Conservation (phyloP, 2,797 vertebrate genomes). For the Sebastes dallii region DNA sequence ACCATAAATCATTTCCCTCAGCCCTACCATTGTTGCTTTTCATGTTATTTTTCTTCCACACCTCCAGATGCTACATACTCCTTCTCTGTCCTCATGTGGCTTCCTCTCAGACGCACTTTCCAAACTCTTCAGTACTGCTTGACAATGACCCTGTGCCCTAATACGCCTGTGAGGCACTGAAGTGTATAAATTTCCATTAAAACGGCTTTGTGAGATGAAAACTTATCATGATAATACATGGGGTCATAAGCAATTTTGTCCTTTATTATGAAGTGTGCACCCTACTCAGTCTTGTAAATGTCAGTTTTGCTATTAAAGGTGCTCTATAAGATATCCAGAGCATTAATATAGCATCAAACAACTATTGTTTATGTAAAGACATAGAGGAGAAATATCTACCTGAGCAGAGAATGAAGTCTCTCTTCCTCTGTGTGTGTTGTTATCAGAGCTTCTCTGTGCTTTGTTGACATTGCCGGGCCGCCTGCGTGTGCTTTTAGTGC, state of each 20-base stretch:
- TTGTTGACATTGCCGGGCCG: no score
- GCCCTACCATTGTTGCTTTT: slow-evolving; percentile 32
- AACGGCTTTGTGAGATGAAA: slow-evolving; percentile 1
- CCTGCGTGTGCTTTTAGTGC: no score
- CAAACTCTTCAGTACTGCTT: background rate
- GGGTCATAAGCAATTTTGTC: background rate
- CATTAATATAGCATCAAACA: background rate
- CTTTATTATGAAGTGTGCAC: background rate
- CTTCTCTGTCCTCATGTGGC: slow-evolving; percentile 15
- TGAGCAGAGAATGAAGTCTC: no score
- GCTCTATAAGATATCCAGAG: background rate
- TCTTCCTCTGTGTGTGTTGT: no score
- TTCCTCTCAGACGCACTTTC: background rate
- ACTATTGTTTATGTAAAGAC: no score
- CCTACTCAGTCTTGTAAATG: background rate
- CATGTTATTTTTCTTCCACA: slow-evolving; percentile 11
- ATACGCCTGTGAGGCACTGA: background rate
- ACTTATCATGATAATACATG: background rate
- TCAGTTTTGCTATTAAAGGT: background rate
- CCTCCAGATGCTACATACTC: background rate
- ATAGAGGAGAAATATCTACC: no score
- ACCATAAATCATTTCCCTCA: slow-evolving; percentile 53
- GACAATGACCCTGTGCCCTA: slow-evolving; percentile 15
- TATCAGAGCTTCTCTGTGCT: no score
- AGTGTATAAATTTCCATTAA: slow-evolving; percentile 32